Percentiles rank a stretch among this genome's conserved stretches.
These are phyloP conservation scores for Pungitius pungitius DNA, from an alignment of 2,113 vertebrate genomes.

Conservation along the genomic window DNA sequence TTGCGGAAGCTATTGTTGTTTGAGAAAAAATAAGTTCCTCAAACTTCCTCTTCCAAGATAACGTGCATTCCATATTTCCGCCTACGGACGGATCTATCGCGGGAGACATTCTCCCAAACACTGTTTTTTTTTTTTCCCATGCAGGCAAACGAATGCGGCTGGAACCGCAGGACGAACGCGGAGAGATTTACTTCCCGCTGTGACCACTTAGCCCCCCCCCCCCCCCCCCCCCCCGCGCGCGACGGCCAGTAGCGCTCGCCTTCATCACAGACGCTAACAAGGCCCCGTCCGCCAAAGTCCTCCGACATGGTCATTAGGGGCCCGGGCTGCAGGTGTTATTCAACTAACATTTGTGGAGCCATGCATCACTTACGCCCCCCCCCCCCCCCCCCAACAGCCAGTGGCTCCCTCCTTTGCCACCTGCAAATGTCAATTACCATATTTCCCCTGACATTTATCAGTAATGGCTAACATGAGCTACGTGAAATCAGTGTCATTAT, in stretches of 20 bases:
- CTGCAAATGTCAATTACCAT: conserved; percentile 86
- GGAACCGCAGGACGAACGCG: not conserved
- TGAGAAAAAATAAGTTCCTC: not conserved
- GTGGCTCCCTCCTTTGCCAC: conserved; percentile 58
- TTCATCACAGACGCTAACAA: conserved; percentile 69
- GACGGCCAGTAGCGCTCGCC: conserved; percentile 29
- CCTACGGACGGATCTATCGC: not conserved
- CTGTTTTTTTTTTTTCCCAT: conserved; percentile 13
- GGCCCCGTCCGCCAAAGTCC: conserved; percentile 62
- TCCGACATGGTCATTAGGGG: conserved; percentile 62
- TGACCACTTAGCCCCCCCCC: conserved; percentile 29
- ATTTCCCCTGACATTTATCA: conserved; percentile 86
- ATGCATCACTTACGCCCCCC: conserved; percentile 84
- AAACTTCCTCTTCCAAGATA: too few relatives aligned
- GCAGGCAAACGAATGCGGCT: not conserved
- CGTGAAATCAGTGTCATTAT: conserved; percentile 82
- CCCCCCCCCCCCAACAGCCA: conserved; percentile 55
- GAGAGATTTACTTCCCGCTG: conserved; percentile 23
- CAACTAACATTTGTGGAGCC: conserved; percentile 88
- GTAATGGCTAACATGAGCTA: conserved; percentile 81
- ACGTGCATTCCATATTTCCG: too few relatives aligned
- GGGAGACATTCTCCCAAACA: too few relatives aligned
- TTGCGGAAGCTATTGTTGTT: not conserved
- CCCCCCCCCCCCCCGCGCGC: too few relatives aligned
- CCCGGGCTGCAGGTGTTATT: conserved; percentile 81